A percentile compares a stretch with the other conserved stretches of the same genome.
phyloP scores from a whole-genome alignment of 1,140 invertebrate species.

The Pogonomyrmex californicus region DNA sequence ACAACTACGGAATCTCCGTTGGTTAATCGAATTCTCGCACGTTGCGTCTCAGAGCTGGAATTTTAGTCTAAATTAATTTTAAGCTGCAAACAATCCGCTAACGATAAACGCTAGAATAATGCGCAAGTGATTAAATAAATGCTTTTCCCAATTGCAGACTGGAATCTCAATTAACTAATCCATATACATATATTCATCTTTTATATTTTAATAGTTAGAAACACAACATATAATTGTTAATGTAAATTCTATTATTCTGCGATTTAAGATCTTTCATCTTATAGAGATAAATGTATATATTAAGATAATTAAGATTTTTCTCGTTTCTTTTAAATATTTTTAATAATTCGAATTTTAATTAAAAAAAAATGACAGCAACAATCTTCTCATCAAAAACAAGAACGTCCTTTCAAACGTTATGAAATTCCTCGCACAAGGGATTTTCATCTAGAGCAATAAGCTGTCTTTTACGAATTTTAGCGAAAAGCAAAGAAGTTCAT shows the following conservation, averaged over 20 bases:
- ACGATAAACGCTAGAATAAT: background rate
- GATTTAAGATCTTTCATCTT: background rate
- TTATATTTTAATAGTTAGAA: background rate
- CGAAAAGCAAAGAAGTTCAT: background rate
- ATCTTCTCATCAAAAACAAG: background rate
- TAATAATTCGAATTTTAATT: background rate
- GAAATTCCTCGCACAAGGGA: background rate
- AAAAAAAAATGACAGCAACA: background rate
- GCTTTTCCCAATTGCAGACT: background rate
- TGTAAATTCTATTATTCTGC: background rate
- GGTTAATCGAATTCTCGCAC: conserved; percentile 24
- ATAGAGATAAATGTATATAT: background rate
- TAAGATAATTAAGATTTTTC: background rate
- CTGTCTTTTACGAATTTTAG: background rate
- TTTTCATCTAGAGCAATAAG: background rate
- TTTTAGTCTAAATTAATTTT: conserved; percentile 50
- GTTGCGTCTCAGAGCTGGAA: conserved; percentile 27
- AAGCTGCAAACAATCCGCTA: conserved; percentile 6
- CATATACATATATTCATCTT: background rate
- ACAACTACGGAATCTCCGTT: conserved; percentile 7
- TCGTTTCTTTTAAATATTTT: background rate
- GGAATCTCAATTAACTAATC: conserved; percentile 21
- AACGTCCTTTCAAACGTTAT: background rate
- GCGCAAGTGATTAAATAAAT: conserved; percentile 5
- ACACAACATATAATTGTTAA: background rate